phyloP scores from a whole-genome alignment of 2,888 invertebrate genomes.

The Boloria euphrosyne region DNA sequence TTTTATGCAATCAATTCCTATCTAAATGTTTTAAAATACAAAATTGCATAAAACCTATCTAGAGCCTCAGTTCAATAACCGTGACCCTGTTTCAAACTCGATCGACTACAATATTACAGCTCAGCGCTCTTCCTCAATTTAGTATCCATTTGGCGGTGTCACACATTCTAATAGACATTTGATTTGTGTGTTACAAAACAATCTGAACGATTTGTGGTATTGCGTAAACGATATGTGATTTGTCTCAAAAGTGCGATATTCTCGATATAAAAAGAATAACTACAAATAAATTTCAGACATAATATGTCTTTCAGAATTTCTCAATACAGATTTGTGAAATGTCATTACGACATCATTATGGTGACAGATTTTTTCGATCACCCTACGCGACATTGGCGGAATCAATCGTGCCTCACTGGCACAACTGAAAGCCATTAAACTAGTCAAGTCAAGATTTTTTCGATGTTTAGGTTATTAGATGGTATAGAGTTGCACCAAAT shows the following conservation, averaged over 20 bases:
- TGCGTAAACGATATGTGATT: constrained; percentile 12
- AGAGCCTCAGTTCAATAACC: constrained; percentile 14
- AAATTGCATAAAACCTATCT: constrained; percentile 13
- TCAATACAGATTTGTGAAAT: no score
- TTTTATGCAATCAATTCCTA: neutral
- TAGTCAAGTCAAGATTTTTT: no score
- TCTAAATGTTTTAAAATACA: neutral
- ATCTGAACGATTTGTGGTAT: constrained; percentile 14
- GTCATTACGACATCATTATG: no score
- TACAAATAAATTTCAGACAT: no score
- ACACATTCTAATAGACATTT: constrained; percentile 29
- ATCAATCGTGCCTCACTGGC: no score
- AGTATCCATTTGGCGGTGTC: constrained; percentile 44
- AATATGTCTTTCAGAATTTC: neutral
- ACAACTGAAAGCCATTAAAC: no score
- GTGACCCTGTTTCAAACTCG: constrained; percentile 25
- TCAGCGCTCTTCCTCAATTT: constrained; percentile 47
- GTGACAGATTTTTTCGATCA: no score
- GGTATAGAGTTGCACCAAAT: no score
- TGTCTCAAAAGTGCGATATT: neutral
- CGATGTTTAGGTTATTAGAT: no score
- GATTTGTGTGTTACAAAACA: constrained; percentile 28
- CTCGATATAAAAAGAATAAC: neutral
- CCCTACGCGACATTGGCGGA: no score
- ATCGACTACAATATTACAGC: constrained; percentile 21